Base-by-base conservation (phyloP, 2,888 invertebrate species). In the Pyrocoelia pectoralis region DNA sequence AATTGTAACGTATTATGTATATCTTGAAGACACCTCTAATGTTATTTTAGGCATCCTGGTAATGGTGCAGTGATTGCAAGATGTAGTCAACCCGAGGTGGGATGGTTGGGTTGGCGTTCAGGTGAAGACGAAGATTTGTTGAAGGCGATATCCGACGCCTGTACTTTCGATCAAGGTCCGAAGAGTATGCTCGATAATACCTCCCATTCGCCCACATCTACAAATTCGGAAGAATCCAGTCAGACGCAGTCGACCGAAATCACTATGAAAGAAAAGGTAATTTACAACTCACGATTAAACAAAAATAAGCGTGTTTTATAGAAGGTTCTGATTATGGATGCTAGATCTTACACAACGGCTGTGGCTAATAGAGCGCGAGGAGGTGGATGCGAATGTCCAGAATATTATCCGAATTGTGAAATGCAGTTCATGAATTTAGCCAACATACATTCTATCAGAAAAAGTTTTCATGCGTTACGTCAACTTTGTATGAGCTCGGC, bases 391-490 rank as follows among this genome's bases (percentile, higher is more conserved):
- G 98, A 99, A 80, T 97, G 94, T 79, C 89, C 91, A 55, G 97
- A 97, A 81, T 97, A 97, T 85, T 98, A 98, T 84, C 92, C 93
- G 0, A 90, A 89, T 75, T 95, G 97, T 70, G 97, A 98, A 83
- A 95, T 98, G 60, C 92, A 95, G 83, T 99, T 97, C 82, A 97
- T 98, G 96, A 93, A 92, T 79, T 85, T 99, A 79, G 95, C 97
- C 56, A 99, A 99, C 83, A 98, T 99, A 73, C 98, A 99, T 83
- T 90, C 93, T 74, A 94, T 98, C 78, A 86, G 98, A 49, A 92
- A 93, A 77, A 95, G 96, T 82, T 98, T 97, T 84, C 91, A 93
- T 68, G 90, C 93, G 67, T 84, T 98, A 68, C 84, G 98, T 56
- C 88, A 89, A 61, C 82, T 94, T 1, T 91, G 91, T 70, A 89